Conservation (phyloP, 2,888 invertebrate genomes). For the Leptinotarsa haldemani region DNA sequence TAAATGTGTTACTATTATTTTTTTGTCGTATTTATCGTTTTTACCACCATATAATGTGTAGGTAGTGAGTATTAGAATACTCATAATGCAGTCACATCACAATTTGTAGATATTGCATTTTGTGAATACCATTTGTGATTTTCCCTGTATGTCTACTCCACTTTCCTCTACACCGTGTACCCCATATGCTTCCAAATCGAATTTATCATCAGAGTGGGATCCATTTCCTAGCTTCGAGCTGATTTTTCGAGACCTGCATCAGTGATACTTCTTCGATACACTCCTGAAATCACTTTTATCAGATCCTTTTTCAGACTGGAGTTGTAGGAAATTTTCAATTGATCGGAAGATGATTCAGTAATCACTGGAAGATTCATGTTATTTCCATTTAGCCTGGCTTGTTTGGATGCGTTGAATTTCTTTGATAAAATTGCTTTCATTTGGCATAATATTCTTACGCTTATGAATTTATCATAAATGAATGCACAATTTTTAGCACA, state of each 20-base stretch:
- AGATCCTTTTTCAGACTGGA: slow-evolving; percentile 26
- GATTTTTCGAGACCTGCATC: slow-evolving; percentile 56
- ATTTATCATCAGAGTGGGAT: slow-evolving; percentile 57
- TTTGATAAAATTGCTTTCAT: neutral
- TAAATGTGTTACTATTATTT: too few relatives aligned
- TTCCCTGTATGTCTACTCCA: neutral
- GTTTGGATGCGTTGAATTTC: neutral
- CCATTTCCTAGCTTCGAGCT: slow-evolving; percentile 56
- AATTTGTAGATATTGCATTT: too few relatives aligned
- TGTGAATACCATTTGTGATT: neutral
- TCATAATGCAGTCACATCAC: too few relatives aligned
- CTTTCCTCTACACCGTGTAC: slow-evolving; percentile 13
- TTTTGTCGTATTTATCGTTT: too few relatives aligned
- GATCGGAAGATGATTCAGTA: slow-evolving; percentile 22
- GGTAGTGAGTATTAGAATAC: too few relatives aligned
- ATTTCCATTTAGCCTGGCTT: neutral
- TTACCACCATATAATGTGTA: too few relatives aligned
- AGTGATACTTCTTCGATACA: slow-evolving; percentile 46
- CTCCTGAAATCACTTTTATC: slow-evolving; percentile 54
- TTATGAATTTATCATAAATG: neutral
- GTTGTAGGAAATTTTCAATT: slow-evolving; percentile 22
- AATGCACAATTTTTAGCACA: too few relatives aligned
- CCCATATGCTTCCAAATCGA: slow-evolving; percentile 53
- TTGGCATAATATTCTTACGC: neutral
- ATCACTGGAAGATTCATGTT: neutral